Conservation (phyloP, 2,797 vertebrate species). For the Cryptoprocta ferox region DNA sequence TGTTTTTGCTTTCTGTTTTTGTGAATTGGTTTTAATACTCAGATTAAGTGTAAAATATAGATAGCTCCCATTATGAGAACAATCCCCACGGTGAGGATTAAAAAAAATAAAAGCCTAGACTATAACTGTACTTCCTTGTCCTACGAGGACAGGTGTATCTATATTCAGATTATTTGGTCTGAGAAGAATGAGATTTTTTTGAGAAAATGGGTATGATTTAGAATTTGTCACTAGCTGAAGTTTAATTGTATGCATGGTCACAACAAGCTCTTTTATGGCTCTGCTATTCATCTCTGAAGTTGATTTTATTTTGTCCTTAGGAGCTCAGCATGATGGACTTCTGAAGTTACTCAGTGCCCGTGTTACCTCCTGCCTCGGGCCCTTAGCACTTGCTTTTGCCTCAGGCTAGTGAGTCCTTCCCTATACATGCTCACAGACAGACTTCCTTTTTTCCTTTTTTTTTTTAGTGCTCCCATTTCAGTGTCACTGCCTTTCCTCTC, state of each 20-base stretch:
- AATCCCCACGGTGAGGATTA: neutral
- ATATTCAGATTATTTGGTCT: neutral
- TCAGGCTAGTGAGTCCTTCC: neutral
- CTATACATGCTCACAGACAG: neutral
- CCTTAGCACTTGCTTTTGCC: neutral
- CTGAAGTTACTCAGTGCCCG: neutral
- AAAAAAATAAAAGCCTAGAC: too few relatives aligned
- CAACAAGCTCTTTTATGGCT: neutral
- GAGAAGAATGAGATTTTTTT: constrained; percentile 1
- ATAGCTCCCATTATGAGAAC: neutral
- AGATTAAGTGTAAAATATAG: neutral
- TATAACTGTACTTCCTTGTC: neutral
- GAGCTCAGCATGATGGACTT: neutral
- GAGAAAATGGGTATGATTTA: neutral
- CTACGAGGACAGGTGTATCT: neutral
- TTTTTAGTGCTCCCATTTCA: neutral
- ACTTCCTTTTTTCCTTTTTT: neutral
- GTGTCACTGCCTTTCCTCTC: neutral
- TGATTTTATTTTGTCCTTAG: neutral
- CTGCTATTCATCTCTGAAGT: neutral
- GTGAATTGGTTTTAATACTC: neutral
- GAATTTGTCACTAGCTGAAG: neutral
- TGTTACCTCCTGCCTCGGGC: neutral
- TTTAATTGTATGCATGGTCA: neutral
- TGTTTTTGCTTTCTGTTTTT: neutral